Evolutionary conservation across 2,797 vertebrate genomes (phyloP).

Genomic region (Menidia menidia): DNA sequence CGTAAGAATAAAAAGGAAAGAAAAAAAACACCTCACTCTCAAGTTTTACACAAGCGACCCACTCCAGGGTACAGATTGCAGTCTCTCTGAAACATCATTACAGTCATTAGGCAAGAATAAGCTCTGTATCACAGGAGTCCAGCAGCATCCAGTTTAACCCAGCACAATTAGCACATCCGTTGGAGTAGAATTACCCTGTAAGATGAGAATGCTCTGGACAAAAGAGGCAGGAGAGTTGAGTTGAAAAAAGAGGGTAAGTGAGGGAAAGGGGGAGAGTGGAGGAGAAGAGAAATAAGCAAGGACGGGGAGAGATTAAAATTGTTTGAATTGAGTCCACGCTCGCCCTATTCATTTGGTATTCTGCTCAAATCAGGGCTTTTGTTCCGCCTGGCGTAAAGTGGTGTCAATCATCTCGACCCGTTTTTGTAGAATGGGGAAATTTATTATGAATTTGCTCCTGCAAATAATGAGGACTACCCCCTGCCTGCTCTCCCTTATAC

Average conservation of each 20-base stretch:
- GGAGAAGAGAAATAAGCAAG: constrained; percentile 69
- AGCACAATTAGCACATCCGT: constrained; percentile 85
- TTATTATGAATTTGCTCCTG: constrained; percentile 88
- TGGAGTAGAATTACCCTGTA: constrained; percentile 84
- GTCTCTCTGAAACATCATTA: constrained; percentile 74
- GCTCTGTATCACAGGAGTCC: constrained; percentile 81
- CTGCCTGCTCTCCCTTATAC: constrained; percentile 68
- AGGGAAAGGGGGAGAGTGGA: constrained; percentile 71
- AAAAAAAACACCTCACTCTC: constrained; percentile 41
- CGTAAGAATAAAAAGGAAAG: constrained; percentile 29
- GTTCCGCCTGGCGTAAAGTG: constrained; percentile 83
- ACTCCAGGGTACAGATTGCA: constrained; percentile 58
- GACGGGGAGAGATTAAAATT: constrained; percentile 86
- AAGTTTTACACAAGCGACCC: constrained; percentile 48
- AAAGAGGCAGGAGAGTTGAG: constrained; percentile 73
- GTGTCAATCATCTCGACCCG: constrained; percentile 88
- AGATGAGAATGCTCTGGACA: constrained; percentile 79
- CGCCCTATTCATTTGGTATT: constrained; percentile 85
- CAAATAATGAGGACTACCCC: constrained; percentile 85
- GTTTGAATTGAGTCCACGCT: constrained; percentile 87
- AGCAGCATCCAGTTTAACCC: constrained; percentile 81
- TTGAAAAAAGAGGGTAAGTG: constrained; percentile 69
- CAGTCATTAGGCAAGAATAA: constrained; percentile 81
- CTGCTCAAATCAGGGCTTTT: constrained; percentile 88
- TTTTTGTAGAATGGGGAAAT: constrained; percentile 84